These are phyloP conservation scores for Hylaeus anthracinus DNA, from an alignment of 1,140 invertebrate genomes.

Conservation along the genomic window DNA sequence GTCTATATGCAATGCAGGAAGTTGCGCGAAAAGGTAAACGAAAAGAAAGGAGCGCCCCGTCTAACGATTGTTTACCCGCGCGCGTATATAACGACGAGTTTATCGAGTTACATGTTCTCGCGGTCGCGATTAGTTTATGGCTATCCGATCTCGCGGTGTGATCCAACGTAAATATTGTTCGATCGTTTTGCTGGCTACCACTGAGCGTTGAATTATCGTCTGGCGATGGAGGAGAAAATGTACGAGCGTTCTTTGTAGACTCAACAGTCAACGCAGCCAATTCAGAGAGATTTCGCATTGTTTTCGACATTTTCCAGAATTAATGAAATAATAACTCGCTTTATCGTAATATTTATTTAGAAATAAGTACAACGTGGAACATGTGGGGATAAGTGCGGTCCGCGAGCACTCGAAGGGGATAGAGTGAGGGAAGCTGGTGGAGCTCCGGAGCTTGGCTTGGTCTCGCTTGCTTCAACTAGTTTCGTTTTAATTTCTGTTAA, in stretches of 20 bases:
- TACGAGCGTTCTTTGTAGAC: neutral
- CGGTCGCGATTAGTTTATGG: slow-evolving; percentile 17
- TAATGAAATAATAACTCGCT: no score
- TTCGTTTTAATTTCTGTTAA: no score
- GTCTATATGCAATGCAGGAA: slow-evolving; percentile 39
- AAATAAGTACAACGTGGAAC: no score
- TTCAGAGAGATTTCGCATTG: no score
- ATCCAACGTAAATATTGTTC: slow-evolving; percentile 33
- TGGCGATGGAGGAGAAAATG: neutral
- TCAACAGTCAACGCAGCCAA: neutral
- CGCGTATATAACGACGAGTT: slow-evolving; percentile 12
- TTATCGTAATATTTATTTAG: no score
- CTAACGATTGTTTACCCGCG: slow-evolving; percentile 5
- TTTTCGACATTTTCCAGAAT: neutral
- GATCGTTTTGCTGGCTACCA: slow-evolving; percentile 10
- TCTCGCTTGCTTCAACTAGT: no score
- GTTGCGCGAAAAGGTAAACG: slow-evolving; percentile 22
- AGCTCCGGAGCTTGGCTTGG: no score
- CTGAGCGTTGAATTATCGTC: slow-evolving; percentile 12
- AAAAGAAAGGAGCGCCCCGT: slow-evolving; percentile 28
- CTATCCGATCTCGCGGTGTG: neutral
- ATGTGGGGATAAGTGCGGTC: no score
- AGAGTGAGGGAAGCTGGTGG: no score
- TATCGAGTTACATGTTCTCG: slow-evolving; percentile 11
- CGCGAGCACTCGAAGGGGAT: no score